Conservation (phyloP, 2,113 vertebrate genomes). For the Irena cyanogastra region DNA sequence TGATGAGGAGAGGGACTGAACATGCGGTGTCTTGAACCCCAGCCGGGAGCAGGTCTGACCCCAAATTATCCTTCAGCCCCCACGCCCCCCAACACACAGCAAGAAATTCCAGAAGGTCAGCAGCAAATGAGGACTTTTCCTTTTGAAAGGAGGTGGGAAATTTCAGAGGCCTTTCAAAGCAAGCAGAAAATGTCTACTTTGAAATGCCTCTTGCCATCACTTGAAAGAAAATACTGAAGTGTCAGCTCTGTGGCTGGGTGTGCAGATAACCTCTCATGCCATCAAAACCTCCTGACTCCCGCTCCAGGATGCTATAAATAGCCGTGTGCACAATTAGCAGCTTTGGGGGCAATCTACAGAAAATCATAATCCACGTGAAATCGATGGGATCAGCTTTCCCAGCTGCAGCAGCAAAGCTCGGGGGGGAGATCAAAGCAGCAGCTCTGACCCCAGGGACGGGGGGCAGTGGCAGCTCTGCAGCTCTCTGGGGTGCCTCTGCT, state of each 20-base stretch:
- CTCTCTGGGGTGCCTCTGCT: neutral
- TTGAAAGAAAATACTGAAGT: neutral
- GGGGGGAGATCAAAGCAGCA: neutral
- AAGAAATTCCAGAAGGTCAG: neutral
- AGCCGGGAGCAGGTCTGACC: neutral
- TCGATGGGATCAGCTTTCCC: constrained; percentile 8
- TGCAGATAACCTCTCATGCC: neutral
- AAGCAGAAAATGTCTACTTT: neutral
- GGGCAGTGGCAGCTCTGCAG: neutral
- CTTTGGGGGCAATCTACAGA: neutral
- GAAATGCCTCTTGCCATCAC: neutral
- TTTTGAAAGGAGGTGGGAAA: neutral
- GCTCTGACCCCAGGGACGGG: neutral
- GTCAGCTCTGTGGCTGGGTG: accelerated
- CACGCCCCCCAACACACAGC: neutral
- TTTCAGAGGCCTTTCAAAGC: neutral
- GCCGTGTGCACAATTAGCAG: neutral
- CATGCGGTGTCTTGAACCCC: accelerated
- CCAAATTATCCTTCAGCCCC: neutral
- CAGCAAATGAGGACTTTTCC: neutral
- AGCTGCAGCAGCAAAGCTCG: neutral
- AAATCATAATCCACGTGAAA: constrained; percentile 8
- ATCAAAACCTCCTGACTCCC: neutral
- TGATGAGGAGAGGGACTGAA: neutral
- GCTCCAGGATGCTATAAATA: neutral